These are phyloP conservation scores for Toxotes lorentzi DNA, from an alignment of 2,797 vertebrate species.

Conservation along the genomic window DNA sequence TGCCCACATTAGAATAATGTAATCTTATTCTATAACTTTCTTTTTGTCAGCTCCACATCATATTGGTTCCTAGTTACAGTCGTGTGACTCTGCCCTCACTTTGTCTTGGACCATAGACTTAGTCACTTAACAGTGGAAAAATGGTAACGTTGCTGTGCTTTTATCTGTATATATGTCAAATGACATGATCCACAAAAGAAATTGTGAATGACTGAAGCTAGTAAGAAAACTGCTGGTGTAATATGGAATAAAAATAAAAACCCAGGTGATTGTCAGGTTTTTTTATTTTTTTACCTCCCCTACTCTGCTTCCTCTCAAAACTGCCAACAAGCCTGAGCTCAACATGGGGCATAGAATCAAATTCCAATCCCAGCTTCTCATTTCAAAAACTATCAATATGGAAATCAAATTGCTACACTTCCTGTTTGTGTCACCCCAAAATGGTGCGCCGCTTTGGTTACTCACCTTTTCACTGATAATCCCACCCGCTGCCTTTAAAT, in stretches of 20 bases:
- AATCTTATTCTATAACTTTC: conserved; percentile 76
- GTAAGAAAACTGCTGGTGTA: conserved; percentile 15
- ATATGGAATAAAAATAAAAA: conserved; percentile 53
- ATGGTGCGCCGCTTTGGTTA: conserved; percentile 48
- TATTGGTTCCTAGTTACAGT: conserved; percentile 71
- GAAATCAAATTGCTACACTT: conserved; percentile 74
- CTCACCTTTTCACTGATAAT: conserved; percentile 61
- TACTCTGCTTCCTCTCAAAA: conserved; percentile 21
- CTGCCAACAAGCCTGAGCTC: conserved; percentile 33
- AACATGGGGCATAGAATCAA: conserved; percentile 40
- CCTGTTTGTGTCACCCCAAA: conserved; percentile 59
- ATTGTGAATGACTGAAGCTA: conserved; percentile 21
- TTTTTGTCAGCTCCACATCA: conserved; percentile 56
- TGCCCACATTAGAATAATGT: conserved; percentile 77
- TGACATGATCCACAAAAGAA: conserved; percentile 37
- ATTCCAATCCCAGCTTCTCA: conserved; percentile 59
- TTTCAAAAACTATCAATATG: conserved; percentile 74
- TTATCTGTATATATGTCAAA: conserved; percentile 48
- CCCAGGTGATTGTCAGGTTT: conserved; percentile 10
- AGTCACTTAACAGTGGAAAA: conserved; percentile 61
- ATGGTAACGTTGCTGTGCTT: conserved; percentile 46
- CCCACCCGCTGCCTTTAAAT: conserved; percentile 63
- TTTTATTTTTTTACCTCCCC: conserved; percentile 27
- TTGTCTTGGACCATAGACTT: conserved; percentile 60
- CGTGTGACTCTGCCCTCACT: conserved; percentile 64